Conservation (phyloP, 2,113 vertebrate species). For the Rynchops niger region DNA sequence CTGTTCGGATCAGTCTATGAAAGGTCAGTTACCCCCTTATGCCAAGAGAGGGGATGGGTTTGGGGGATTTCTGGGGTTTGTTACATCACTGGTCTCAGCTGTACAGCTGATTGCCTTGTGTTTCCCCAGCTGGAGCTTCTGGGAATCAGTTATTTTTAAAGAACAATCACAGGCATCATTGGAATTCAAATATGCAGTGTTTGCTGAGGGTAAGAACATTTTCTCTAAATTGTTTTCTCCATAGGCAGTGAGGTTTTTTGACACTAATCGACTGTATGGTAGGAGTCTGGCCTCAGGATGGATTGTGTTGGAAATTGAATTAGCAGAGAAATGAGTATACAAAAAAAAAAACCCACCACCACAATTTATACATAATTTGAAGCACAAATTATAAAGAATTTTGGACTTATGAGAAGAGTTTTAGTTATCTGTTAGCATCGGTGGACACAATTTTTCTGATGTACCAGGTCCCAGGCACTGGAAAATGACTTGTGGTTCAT, state of each 20-base stretch:
- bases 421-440: not conserved
- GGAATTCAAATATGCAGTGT: not conserved
- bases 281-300: not conserved
- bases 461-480: not conserved
- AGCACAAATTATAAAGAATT: not conserved
- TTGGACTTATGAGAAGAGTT: rapidly evolving
- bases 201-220: not conserved
- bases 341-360: not conserved
- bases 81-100: not conserved
- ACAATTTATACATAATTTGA: not conserved
- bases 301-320: not conserved
- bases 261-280: not conserved
- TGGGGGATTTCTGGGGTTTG: not conserved
- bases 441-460: not conserved
- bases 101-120: not conserved
- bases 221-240: not conserved
- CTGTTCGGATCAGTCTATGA: not conserved
- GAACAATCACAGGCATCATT: not conserved
- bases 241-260: not conserved
- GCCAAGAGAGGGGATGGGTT: not conserved
- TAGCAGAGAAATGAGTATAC: not conserved
- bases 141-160: not conserved
- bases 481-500: not conserved
- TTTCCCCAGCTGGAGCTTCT: not conserved
- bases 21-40: not conserved